phyloP scores from a whole-genome alignment of 1,140 invertebrate genomes.

The Trachymyrmex cornetzi region DNA sequence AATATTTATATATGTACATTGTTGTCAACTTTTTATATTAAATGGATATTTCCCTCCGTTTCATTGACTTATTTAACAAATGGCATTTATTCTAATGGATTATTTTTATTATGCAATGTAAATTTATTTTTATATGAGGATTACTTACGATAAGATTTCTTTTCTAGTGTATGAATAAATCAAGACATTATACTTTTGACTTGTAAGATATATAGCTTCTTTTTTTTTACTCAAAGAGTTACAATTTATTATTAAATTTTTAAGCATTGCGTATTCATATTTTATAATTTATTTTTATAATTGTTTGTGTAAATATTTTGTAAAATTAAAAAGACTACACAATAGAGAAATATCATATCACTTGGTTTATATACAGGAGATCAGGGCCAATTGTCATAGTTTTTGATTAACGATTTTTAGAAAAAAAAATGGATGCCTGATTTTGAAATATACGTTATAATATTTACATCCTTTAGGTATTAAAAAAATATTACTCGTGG shows the following conservation, averaged over 20 bases:
- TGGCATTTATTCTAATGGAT: not conserved
- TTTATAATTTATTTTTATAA: not conserved
- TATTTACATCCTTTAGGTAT: too few relatives aligned
- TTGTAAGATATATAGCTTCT: not conserved
- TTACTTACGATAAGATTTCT: not conserved
- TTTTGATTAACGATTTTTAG: too few relatives aligned
- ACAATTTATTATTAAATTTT: not conserved
- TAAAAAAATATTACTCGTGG: too few relatives aligned
- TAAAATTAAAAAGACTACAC: not conserved
- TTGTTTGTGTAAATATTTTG: not conserved
- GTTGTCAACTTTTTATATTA: conserved; percentile 8
- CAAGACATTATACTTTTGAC: not conserved
- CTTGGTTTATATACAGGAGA: too few relatives aligned
- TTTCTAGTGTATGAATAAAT: not conserved
- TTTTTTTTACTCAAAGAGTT: not conserved
- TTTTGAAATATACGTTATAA: too few relatives aligned
- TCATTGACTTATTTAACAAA: conserved; percentile 12
- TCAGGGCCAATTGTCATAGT: too few relatives aligned
- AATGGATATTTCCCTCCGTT: not conserved
- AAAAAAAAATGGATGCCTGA: too few relatives aligned
- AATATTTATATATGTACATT: not conserved
- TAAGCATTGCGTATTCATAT: not conserved
- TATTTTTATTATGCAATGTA: too few relatives aligned
- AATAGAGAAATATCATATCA: too few relatives aligned
- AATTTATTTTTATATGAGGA: not conserved